Base-by-base conservation (phyloP, 2,113 vertebrate genomes). In the Rissa tridactyla region DNA sequence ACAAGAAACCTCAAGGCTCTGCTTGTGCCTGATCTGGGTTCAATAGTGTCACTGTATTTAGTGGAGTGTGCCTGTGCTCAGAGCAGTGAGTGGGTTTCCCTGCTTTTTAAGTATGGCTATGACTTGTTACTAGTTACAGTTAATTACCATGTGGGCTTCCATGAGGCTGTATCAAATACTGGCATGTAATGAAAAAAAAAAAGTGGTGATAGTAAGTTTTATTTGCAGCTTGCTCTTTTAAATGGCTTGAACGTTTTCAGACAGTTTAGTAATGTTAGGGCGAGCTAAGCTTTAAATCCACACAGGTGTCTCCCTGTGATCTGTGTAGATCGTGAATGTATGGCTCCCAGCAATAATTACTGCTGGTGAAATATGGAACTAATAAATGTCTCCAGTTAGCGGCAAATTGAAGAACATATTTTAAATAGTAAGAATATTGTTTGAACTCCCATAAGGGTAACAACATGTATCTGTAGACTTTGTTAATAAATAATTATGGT, bases 271-370 rank as follows among this genome's bases (percentile, higher is more conserved):
- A 19, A 30, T 5, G 36, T 49, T 23, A 52, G 73, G 77, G 30
- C 52, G 68, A 30, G 84, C 47, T 55, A 2, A 73, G 60, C 44
- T 86, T 68, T 81, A 25, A 71, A 44, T 91, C 44, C 81, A 65
- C 55, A 8, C 90, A 92, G 92, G 92, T 96, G 71, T 65, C 68
- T 95, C 55, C 47, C 70, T 86, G 55, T 78, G 73, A 44, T 93
- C 72, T 68, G 19, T 52, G 38, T 14, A 42, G n/a, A 34, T 46
- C 6, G 8, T 27, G 82, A 81, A 76, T 4, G 52, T 79, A 49
- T 83, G 49, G 82, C 90, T 96, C 82, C 82, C 80, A 91, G 86
- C 94, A 88, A 86, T 64, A 92, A 81, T n/a, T 86, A 68, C 80
- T 75, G 82, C 69, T 27, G 16, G 69, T 60, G 66, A 97, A 91